These are phyloP conservation scores for Pseudochromis fuscus DNA, from an alignment of 2,797 vertebrate species.

Conservation along the genomic window DNA sequence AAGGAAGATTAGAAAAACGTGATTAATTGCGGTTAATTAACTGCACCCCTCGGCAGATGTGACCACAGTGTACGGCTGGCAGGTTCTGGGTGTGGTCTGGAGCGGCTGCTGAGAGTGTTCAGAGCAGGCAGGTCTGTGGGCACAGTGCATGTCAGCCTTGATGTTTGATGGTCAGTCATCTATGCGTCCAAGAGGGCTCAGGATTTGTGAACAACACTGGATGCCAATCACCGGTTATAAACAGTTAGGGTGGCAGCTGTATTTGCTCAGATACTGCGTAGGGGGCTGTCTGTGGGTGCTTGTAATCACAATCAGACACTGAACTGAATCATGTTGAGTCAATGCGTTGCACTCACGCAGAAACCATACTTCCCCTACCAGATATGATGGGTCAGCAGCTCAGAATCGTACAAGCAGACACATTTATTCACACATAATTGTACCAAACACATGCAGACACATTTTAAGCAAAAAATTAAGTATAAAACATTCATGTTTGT, in stretches of 20 bases:
- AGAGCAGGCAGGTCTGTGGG: not conserved
- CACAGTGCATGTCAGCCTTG: too few species aligned
- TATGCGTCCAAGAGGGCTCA: not conserved
- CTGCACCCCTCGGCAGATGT: conserved; percentile 46
- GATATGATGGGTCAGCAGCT: not conserved
- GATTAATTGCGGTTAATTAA: conserved; percentile 59
- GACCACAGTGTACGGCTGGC: conserved; percentile 14
- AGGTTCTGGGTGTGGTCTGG: conserved; percentile 36
- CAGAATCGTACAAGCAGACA: not conserved
- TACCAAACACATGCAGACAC: not conserved
- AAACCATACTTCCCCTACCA: not conserved
- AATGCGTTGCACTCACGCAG: not conserved
- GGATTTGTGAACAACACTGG: not conserved
- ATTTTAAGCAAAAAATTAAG: conserved; percentile 14
- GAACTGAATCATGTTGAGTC: not conserved
- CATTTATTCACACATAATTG: conserved; percentile 4
- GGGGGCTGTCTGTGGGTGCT: conserved; percentile 1
- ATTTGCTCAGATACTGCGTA: conserved; percentile 22
- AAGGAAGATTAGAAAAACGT: conserved; percentile 9
- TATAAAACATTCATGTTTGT: conserved; percentile 18
- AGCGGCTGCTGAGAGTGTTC: not conserved
- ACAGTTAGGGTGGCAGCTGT: conserved; percentile 24
- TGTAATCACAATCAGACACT: conserved; percentile 17
- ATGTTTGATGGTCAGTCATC: not conserved
- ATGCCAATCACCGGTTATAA: conserved; percentile 7